These are phyloP conservation scores for Siderastrea siderea DNA, from an alignment of 92 coral and sea anemone genomes.

Conservation along the genomic window DNA sequence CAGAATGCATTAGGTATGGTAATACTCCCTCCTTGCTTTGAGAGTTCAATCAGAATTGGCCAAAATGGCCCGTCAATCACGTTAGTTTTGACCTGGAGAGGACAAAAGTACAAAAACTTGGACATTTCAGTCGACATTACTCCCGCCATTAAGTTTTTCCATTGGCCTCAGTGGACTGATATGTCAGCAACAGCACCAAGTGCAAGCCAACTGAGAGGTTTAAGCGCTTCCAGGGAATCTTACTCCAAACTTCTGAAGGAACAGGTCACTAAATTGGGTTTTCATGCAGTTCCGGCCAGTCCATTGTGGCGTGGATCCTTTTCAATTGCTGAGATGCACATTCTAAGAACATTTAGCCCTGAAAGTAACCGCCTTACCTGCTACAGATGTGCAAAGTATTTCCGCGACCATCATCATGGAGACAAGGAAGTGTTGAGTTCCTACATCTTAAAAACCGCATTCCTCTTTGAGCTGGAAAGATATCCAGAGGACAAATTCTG, in stretches of 20 bases:
- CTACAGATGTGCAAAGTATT: conserved; percentile 49
- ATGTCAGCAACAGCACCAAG: not conserved
- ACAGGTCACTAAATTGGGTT: conserved; percentile 14
- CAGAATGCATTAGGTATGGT: not conserved
- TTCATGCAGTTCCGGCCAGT: conserved; percentile 25
- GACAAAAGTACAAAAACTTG: conserved; percentile 20
- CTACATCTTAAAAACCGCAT: conserved; percentile 42
- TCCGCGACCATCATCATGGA: conserved; percentile 34
- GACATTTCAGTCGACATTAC: conserved; percentile 30
- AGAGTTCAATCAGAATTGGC: not conserved
- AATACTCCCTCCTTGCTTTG: not conserved
- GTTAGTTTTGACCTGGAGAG: conserved; percentile 36
- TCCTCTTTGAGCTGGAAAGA: conserved; percentile 48
- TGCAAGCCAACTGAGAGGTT: not conserved
- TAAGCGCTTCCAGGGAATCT: not conserved
- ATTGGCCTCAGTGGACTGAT: conserved; percentile 39
- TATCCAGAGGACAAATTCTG: conserved; percentile 31
- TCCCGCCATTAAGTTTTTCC: conserved; percentile 36
- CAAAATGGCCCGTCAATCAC: conserved; percentile 35
- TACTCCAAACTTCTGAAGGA: conserved; percentile 24
- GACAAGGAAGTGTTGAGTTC: conserved; percentile 14
- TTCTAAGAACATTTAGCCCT: conserved; percentile 5
- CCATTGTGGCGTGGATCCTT: conserved; percentile 52
- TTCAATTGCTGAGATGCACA: conserved; percentile 36
- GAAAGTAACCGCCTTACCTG: conserved; percentile 41